These are phyloP conservation scores for Orchestia grillus DNA, from an alignment of 1,140 invertebrate genomes.

Conservation along the genomic window DNA sequence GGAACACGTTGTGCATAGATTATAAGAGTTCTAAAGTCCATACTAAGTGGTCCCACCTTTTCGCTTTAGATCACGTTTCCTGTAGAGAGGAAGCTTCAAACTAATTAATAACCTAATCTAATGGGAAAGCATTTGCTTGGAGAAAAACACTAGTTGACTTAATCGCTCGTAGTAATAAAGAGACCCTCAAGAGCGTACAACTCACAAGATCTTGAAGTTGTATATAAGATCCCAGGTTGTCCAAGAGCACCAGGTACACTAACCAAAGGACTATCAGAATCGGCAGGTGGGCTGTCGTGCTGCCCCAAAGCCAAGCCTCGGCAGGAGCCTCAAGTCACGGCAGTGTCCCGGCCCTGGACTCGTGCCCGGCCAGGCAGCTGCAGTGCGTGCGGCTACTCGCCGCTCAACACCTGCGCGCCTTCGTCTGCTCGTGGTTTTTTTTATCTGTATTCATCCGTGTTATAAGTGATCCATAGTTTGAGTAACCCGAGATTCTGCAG, in stretches of 20 bases:
- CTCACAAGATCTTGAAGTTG: background rate
- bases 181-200: background rate
- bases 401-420: background rate
- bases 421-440: background rate
- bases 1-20: too few relatives aligned
- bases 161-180: background rate
- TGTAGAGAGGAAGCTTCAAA: too few relatives aligned
- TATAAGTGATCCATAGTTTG: background rate
- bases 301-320: background rate
- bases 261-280: background rate
- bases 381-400: background rate
- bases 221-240: background rate
- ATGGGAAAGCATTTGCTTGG: too few relatives aligned
- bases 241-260: background rate
- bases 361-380: background rate
- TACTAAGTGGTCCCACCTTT: too few relatives aligned
- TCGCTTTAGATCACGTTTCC: too few relatives aligned
- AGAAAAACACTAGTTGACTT: background rate
- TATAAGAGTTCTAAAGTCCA: too few relatives aligned
- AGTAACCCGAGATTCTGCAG: constrained; percentile 14
- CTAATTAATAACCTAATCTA: too few relatives aligned
- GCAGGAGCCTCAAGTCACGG: background rate
- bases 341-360: background rate
- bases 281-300: background rate
- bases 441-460: background rate